phyloP scores from a whole-genome alignment of 2,888 invertebrate genomes.

The Synergus laeviventris region DNA sequence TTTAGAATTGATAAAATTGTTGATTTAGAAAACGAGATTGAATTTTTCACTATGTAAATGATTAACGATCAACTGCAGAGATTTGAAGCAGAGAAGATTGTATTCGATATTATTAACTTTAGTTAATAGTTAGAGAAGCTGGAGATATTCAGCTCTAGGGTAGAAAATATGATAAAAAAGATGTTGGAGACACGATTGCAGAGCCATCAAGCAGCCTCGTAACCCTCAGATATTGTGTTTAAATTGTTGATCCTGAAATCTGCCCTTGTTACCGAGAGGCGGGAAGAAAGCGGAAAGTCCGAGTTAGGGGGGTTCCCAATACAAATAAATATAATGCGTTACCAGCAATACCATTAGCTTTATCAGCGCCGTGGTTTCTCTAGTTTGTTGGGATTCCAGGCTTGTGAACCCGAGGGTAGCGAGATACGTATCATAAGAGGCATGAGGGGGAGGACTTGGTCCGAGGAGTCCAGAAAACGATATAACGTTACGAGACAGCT shows the following conservation, averaged over 20 bases:
- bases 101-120: neutral
- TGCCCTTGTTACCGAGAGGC: neutral
- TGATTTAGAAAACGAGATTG: neutral
- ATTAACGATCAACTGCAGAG: neutral
- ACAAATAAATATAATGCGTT: slow-evolving; percentile 61
- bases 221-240: neutral
- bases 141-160: too few species aligned
- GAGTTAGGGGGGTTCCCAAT: slow-evolving; percentile 42
- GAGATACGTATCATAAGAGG: slow-evolving; percentile 50
- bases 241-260: neutral
- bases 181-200: neutral
- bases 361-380: slow-evolving; percentile 54
- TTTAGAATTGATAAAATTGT: slow-evolving; percentile 2
- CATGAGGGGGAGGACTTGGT: slow-evolving; percentile 39
- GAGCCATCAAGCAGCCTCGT: neutral
- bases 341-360: slow-evolving; percentile 60
- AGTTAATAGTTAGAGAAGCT: too few species aligned
- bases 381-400: slow-evolving; percentile 48
- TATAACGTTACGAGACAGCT: slow-evolving; percentile 59
- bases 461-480: slow-evolving; percentile 53
- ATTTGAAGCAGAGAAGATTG: neutral
- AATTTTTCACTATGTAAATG: neutral
- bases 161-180: neutral
- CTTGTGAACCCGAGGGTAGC: slow-evolving; percentile 38
- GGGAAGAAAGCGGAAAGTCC: neutral